phyloP scores from a whole-genome alignment of 2,797 vertebrate genomes.

The Peromyscus attwateri region DNA sequence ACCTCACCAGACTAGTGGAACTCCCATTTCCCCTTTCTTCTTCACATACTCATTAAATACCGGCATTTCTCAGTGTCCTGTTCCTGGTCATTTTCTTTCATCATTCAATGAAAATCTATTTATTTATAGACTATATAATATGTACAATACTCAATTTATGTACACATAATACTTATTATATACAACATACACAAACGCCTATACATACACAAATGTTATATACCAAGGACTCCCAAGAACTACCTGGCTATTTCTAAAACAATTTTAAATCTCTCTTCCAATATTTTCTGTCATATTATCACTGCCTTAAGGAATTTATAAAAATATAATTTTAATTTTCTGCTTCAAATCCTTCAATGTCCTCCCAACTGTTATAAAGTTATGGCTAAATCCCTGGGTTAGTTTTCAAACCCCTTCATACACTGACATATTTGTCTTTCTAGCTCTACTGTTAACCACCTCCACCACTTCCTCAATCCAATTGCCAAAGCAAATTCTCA shows the following conservation, averaged over 20 bases:
- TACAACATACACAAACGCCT: neutral
- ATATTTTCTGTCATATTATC: neutral
- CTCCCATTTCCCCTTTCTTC: slow-evolving; percentile 22
- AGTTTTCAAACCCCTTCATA: neutral
- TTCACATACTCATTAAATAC: slow-evolving; percentile 42
- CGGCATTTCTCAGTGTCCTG: neutral
- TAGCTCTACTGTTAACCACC: neutral
- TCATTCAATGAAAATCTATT: neutral
- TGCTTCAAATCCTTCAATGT: slow-evolving; percentile 26
- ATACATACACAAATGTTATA: neutral
- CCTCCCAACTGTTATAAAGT: neutral
- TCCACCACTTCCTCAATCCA: neutral
- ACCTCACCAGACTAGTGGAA: neutral
- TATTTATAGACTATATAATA: neutral
- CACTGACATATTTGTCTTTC: slow-evolving; percentile 14
- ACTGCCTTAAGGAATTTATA: neutral
- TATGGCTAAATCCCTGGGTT: neutral
- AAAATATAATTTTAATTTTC: slow-evolving; percentile 60
- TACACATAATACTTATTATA: neutral
- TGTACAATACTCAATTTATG: neutral
- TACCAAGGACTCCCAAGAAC: neutral
- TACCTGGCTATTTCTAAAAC: slow-evolving; percentile 47
- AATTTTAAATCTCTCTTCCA: slow-evolving; percentile 51
- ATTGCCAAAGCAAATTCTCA: neutral
- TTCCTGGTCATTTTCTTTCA: slow-evolving; percentile 19